Percentiles rank a stretch among this genome's conserved stretches.
phyloP scores from a whole-genome alignment of 2,797 vertebrate species.

The Threskiornis aethiopicus region DNA sequence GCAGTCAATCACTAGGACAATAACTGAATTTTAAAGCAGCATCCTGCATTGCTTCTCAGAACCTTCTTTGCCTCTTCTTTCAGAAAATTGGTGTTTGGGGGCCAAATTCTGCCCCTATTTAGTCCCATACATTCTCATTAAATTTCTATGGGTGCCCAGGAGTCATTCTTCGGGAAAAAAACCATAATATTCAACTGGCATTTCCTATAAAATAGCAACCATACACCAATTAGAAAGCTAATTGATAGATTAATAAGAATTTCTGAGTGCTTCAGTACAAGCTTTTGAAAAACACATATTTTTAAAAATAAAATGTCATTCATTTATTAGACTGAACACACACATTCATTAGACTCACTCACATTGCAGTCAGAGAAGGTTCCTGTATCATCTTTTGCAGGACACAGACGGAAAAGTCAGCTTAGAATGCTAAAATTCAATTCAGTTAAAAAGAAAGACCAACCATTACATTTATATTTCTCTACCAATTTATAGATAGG shows the following conservation, averaged over 20 bases:
- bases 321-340: neutral
- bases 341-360: neutral
- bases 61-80: neutral
- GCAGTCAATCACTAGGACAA: slow-evolving; percentile 18
- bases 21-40: slow-evolving; percentile 31
- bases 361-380: neutral
- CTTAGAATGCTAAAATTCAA: slow-evolving; percentile 9
- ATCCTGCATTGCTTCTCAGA: neutral
- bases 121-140: neutral
- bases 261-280: neutral
- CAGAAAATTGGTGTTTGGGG: neutral
- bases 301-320: neutral
- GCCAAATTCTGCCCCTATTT: neutral
- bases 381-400: neutral
- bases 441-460: neutral
- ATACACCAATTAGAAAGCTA: neutral
- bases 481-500: neutral
- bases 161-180: neutral
- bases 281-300: neutral
- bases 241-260: slow-evolving; percentile 5
- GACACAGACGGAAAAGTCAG: neutral
- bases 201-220: neutral
- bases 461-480: neutral
- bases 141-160: neutral
- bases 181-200: neutral